A percentile compares a stretch with the other conserved stretches of the same genome.
Conservation (phyloP, 2,888 invertebrate genomes). For the Catocala fraxini region DNA sequence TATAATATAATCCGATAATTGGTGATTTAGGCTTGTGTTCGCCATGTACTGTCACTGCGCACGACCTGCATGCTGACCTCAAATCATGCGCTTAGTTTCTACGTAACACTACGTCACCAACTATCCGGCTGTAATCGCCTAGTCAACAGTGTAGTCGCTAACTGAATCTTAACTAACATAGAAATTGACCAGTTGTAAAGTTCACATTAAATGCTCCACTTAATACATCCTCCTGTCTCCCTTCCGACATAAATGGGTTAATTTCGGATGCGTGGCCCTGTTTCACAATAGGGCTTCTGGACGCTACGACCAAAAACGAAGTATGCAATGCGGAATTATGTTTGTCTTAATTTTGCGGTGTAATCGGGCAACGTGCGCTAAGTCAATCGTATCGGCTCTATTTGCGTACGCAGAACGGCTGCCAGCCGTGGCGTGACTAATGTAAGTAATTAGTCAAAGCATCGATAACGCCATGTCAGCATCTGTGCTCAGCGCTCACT, state of each 20-base stretch:
- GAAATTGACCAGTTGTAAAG: slow-evolving; percentile 24
- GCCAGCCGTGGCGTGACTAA: slow-evolving; percentile 71
- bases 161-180: slow-evolving; percentile 52
- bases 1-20: slow-evolving; percentile 25
- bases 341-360: slow-evolving; percentile 51
- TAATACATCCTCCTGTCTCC: slow-evolving; percentile 28
- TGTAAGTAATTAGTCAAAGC: slow-evolving; percentile 82
- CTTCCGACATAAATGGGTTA: slow-evolving; percentile 19
- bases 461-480: slow-evolving; percentile 74
- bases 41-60: slow-evolving; percentile 44
- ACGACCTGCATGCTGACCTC: slow-evolving; percentile 68
- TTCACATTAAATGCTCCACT: slow-evolving; percentile 26
- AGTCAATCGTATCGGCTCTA: slow-evolving; percentile 79
- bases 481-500: slow-evolving; percentile 59
- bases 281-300: slow-evolving; percentile 29
- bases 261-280: slow-evolving; percentile 9
- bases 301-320: slow-evolving; percentile 18
- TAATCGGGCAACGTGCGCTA: slow-evolving; percentile 75
- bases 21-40: slow-evolving; percentile 30
- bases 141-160: slow-evolving; percentile 35
- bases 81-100: slow-evolving; percentile 56
- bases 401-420: slow-evolving; percentile 73
- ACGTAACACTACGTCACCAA: slow-evolving; percentile 60
- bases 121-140: slow-evolving; percentile 57
- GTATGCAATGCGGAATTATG: slow-evolving; percentile 41